phyloP scores from a whole-genome alignment of 2,797 vertebrate genomes.

The Ataeniobius toweri region DNA sequence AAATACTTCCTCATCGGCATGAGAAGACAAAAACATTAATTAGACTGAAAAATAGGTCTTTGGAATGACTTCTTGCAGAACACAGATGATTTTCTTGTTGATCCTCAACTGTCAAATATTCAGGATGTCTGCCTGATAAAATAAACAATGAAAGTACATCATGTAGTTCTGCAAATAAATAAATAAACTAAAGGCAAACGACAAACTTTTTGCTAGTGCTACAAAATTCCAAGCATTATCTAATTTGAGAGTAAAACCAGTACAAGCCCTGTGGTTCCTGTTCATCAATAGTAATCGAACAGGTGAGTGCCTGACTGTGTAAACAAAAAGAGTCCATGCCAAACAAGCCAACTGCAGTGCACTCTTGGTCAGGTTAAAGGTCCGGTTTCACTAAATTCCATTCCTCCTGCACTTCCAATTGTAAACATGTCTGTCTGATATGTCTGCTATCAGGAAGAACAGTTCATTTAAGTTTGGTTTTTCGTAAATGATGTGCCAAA shows the following conservation, averaged over 20 bases:
- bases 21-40: conserved; percentile 19
- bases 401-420: conserved; percentile 27
- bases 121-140: not conserved
- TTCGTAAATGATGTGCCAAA: conserved; percentile 29
- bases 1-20: conserved; percentile 45
- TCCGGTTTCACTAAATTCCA: conserved; percentile 41
- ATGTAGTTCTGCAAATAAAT: not conserved
- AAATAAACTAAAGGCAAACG: not conserved
- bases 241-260: conserved; percentile 26
- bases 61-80: not conserved
- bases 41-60: not conserved
- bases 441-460: conserved; percentile 42
- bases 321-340: conserved; percentile 63
- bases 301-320: conserved; percentile 60
- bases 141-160: not conserved
- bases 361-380: conserved; percentile 41
- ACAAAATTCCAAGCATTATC: conserved; percentile 9
- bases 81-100: not conserved
- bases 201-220: conserved; percentile 1
- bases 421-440: conserved; percentile 14
- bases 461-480: conserved; percentile 21
- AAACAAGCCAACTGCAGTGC: conserved; percentile 61
- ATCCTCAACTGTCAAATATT: not conserved
- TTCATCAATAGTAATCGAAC: conserved; percentile 58
- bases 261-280: conserved; percentile 33